phyloP scores from a whole-genome alignment of 2,888 invertebrate genomes.

The Biston betularia region DNA sequence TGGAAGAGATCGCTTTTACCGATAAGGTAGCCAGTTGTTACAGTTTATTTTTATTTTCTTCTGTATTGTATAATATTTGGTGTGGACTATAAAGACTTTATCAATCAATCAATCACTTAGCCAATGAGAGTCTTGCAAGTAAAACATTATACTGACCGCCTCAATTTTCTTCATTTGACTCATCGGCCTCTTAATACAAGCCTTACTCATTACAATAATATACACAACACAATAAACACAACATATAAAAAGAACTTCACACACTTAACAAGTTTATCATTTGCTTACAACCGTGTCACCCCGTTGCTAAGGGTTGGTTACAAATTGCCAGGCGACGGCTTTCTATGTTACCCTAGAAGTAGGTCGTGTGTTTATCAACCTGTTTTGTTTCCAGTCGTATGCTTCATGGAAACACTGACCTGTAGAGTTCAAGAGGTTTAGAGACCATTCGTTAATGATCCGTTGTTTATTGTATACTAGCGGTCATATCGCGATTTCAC shows the following conservation, averaged over 20 bases:
- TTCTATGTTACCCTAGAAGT: not conserved
- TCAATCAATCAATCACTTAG: not conserved
- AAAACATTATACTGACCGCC: constrained; percentile 57
- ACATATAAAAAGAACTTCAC: not conserved
- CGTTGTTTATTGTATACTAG: no score
- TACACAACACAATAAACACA: not conserved
- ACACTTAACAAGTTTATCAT: not conserved
- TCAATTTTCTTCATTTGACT: constrained; percentile 76
- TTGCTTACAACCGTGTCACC: not conserved
- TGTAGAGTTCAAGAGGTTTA: no score
- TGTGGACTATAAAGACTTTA: no score
- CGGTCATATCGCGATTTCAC: no score
- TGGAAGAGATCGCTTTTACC: no score
- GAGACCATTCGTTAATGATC: no score
- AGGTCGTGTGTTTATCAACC: constrained; percentile 2
- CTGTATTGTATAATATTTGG: no score
- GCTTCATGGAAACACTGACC: no score
- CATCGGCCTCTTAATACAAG: constrained; percentile 61
- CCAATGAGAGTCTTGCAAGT: not conserved
- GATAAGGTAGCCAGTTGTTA: no score
- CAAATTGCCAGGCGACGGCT: constrained; percentile 22
- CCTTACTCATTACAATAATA: constrained; percentile 12
- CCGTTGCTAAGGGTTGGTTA: constrained; percentile 31
- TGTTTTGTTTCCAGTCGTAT: not conserved
- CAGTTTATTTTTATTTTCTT: no score